A percentile compares a stretch with the other conserved stretches of the same genome.
phyloP scores from a whole-genome alignment of 2,113 vertebrate species.

The Anhinga rufa region DNA sequence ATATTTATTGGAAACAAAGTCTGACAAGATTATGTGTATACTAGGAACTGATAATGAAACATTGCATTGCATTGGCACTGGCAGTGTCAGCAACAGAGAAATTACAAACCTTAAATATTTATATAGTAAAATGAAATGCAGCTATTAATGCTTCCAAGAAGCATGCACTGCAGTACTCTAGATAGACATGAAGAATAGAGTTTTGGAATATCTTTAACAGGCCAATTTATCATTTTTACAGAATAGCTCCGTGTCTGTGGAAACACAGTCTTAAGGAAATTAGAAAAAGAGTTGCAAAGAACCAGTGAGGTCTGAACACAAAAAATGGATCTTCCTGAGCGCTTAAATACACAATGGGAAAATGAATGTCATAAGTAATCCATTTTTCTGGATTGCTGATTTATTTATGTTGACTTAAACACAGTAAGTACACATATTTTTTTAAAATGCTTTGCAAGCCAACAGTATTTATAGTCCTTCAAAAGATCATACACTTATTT shows the following conservation, averaged over 20 bases:
- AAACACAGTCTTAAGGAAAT: constrained; percentile 45
- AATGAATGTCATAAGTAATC: constrained; percentile 4
- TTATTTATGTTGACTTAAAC: constrained; percentile 43
- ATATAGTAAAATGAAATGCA: constrained; percentile 71
- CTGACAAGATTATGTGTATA: constrained; percentile 74
- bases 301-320: neutral
- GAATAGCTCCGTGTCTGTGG: constrained; percentile 45
- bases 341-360: constrained; percentile 57
- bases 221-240: constrained; percentile 66
- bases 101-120: constrained; percentile 77
- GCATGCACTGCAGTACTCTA: constrained; percentile 36
- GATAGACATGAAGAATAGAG: constrained; percentile 65
- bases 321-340: constrained; percentile 31
- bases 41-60: constrained; percentile 64
- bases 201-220: constrained; percentile 51
- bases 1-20: constrained; percentile 72
- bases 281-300: constrained; percentile 26
- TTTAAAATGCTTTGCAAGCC: constrained; percentile 29
- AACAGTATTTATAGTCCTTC: neutral
- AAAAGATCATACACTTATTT: neutral
- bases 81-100: constrained; percentile 66
- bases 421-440: constrained; percentile 12
- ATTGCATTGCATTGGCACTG: constrained; percentile 52
- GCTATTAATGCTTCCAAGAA: constrained; percentile 66
- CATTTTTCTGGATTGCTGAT: constrained; percentile 39